Percentiles rank a stretch among this genome's conserved stretches.
These are phyloP conservation scores for Avahi laniger DNA, from an alignment of 2,797 vertebrate species.

Conservation along the genomic window DNA sequence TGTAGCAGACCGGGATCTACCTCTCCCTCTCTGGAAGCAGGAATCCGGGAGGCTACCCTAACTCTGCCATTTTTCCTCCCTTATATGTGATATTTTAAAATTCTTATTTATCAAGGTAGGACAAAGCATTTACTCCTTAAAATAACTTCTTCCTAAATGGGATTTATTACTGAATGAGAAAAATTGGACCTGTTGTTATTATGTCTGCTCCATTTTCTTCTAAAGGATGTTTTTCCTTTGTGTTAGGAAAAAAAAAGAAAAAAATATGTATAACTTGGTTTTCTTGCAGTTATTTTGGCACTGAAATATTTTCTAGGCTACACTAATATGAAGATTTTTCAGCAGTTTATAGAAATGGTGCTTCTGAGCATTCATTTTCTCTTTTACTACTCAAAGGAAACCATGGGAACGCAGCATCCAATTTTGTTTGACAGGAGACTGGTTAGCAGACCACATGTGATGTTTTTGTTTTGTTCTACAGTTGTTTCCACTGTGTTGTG, in stretches of 20 bases:
- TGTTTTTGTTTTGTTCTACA: slow-evolving; percentile 68
- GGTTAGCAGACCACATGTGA: slow-evolving; percentile 64
- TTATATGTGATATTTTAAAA: slow-evolving; percentile 15
- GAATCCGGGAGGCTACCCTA: too few species aligned
- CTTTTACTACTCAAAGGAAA: slow-evolving; percentile 58
- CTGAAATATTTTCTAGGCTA: slow-evolving; percentile 48
- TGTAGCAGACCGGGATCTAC: too few species aligned
- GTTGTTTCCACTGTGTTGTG: slow-evolving; percentile 35
- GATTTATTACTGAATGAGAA: slow-evolving; percentile 47
- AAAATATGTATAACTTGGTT: slow-evolving; percentile 21
- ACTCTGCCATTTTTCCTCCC: too few species aligned
- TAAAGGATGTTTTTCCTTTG: slow-evolving; percentile 47
- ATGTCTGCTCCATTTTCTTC: slow-evolving; percentile 38
- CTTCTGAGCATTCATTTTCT: slow-evolving; percentile 48
- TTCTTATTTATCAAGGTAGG: neutral
- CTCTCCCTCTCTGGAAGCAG: too few species aligned
- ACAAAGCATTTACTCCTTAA: slow-evolving; percentile 39
- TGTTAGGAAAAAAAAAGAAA: neutral
- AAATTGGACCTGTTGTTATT: slow-evolving; percentile 28
- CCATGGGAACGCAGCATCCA: slow-evolving; percentile 53
- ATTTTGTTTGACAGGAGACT: slow-evolving; percentile 60
- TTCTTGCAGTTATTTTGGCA: slow-evolving; percentile 20
- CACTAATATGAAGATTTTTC: slow-evolving; percentile 59
- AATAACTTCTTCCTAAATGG: neutral
- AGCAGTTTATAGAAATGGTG: slow-evolving; percentile 55